These are phyloP conservation scores for Heteractis magnifica DNA, from an alignment of 92 coral and sea anemone genomes.

Conservation along the genomic window DNA sequence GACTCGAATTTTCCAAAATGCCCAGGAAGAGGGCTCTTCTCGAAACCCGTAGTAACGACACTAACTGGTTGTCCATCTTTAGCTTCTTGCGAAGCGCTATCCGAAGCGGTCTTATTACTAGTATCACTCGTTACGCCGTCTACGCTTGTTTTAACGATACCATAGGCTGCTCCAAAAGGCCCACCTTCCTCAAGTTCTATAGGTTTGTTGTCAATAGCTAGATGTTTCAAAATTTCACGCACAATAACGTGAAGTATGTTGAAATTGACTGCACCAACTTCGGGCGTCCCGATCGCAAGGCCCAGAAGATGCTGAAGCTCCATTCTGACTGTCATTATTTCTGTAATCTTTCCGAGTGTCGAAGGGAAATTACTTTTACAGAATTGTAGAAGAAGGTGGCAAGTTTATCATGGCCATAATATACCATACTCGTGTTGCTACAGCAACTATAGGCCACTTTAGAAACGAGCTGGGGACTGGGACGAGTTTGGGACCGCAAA, in stretches of 20 bases:
- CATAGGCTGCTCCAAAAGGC: constrained; percentile 68
- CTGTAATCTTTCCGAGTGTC: constrained; percentile 9
- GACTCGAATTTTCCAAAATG: constrained; percentile 69
- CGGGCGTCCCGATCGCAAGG: constrained; percentile 90
- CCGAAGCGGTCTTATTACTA: constrained; percentile 28
- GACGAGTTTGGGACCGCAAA: no score
- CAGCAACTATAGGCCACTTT: constrained; percentile 66
- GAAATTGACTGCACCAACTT: constrained; percentile 94
- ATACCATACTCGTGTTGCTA: constrained; percentile 60
- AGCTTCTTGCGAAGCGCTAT: constrained; percentile 8
- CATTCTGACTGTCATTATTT: constrained; percentile 68
- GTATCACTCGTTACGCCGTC: constrained; percentile 26
- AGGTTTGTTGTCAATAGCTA: constrained; percentile 84
- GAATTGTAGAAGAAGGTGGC: constrained; percentile 23
- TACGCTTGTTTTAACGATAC: constrained; percentile 57
- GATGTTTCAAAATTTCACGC: constrained; percentile 80
- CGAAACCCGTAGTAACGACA: not conserved
- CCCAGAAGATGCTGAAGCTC: constrained; percentile 81
- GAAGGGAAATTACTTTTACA: constrained; percentile 41
- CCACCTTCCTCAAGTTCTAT: constrained; percentile 79
- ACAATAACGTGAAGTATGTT: constrained; percentile 91
- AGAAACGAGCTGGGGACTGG: no score
- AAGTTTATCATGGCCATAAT: constrained; percentile 53
- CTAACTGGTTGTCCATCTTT: constrained; percentile 23
- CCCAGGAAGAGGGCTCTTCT: constrained; percentile 6